Evolutionary conservation across 1,140 invertebrate species (phyloP), one percentile per base, ranked within the genome.

Genomic region (Drosophila pseudoobscura): DNA sequence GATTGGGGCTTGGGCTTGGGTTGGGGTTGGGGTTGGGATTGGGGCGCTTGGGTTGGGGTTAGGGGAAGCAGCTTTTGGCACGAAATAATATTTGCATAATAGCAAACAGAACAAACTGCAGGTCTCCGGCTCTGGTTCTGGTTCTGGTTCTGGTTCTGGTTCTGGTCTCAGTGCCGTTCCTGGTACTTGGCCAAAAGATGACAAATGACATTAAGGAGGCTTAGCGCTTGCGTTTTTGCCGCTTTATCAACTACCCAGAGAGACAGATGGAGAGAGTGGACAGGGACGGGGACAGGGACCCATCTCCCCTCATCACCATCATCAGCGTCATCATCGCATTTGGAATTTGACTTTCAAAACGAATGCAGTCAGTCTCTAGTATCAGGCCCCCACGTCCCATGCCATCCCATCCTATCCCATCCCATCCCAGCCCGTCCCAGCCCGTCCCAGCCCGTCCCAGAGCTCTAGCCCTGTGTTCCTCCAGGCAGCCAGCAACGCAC

Each of bases 61-160:
- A 2, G 35, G 35, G 35, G 35, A 24, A 51, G 17, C 63, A 58
- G 72, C 63, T 69, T 71, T 71, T 84, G 68, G 73, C 69, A 87
- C 74, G 52, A 87, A 80, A 85, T 85, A 85, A 87, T 78, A 85
- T 85, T 85, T 85, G 82, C 80, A 85, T 87, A 87, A 80, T 77
- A 65, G 63, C 74, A 78, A 87, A 80, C 78, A 71, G 61, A 72
- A 82, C 69, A 78, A 69, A 75, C 69, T 75, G 69, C 58, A 79
- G 71, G 70, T 65, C 51, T 29, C 24, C 39, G 31, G 26, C 35
- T 22, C 29, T 29, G 26, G 8, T 24, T 8, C 39, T n/a, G n/a
- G n/a, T n/a, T n/a, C n/a, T 43, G 41, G 20, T 31, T 39, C 52
- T 51, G 9, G 43, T 13, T 8, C 39, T 43, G 41, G 20, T 31